Base-by-base conservation (phyloP, 2,888 invertebrate genomes). In the Agrochola lota region DNA sequence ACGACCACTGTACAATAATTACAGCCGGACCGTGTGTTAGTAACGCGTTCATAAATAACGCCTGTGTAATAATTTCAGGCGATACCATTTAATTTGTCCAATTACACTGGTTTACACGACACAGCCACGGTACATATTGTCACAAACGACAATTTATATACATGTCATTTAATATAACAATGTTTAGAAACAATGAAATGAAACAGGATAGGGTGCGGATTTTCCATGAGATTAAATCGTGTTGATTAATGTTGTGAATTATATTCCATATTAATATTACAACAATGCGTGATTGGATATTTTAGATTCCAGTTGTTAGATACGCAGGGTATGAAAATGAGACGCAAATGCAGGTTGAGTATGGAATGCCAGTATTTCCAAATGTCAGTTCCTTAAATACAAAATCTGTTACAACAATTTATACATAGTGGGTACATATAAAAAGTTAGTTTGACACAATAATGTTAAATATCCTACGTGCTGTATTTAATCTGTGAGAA, bases 1-100 rank as follows among this genome's bases (percentile, higher is more conserved):
- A 71, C 69, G 59, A 72, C 66, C 78, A 78, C 71, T 84, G 71
- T 64, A 46, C 74, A 72, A 79, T 79, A 84, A 86, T 86, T 55
- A 60, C 62, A 55, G 74, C 9, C 40, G 62, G 60, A 67, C 84
- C 84, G 74, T 79, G 70, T 84, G 84, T 20, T 72, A 26, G 40
- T 15, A 72, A 80, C 86, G 59, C 84, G 84, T 86, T 35, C 80
- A 86, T 86, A 84, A 85, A 85, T 85, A 87, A 87, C 74, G 81
- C 64, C 60, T 67, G 60, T 80, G 85, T 84, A 77, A 85, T 85
- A 75, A 86, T 86, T 72, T 73, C 85, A 80, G 71, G 81, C 85
- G 74, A 84, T 77, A 74, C 81, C 74, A 84, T 85, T 85, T 85
- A 84, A 85, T 85, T 85, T 72, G 85, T 72, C 69, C 87, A 85